Evolutionary conservation across 2,888 invertebrate genomes (phyloP).

Genomic region (Rotaria socialis): DNA sequence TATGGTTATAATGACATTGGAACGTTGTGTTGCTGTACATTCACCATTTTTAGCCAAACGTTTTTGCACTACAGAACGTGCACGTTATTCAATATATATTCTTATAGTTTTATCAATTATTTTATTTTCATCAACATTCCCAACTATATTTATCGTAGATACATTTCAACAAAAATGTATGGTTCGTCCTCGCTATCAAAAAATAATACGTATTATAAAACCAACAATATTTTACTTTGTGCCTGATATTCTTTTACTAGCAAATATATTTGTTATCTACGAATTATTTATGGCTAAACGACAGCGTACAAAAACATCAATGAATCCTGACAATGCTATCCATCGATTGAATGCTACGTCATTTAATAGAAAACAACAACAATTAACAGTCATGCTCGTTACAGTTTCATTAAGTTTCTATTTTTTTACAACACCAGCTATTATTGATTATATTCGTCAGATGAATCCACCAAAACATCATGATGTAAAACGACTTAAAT

Average conservation of each 20-base stretch:
- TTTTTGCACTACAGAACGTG: constrained; percentile 27
- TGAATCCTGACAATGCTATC: constrained; percentile 9
- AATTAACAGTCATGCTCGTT: constrained; percentile 23
- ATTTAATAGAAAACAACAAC: constrained; percentile 26
- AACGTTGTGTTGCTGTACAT: constrained; percentile 31
- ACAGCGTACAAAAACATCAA: neutral
- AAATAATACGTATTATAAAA: neutral
- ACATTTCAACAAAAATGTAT: neutral
- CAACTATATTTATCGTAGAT: neutral
- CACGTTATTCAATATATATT: neutral
- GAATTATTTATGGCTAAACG: constrained; percentile 23
- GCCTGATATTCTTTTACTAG: neutral
- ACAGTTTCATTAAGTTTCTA: constrained; percentile 30
- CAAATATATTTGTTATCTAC: constrained; percentile 10
- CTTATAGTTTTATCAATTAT: constrained; percentile 2
- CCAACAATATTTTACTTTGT: constrained; percentile 35
- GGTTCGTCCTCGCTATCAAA: neutral
- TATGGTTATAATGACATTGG: constrained; percentile 24
- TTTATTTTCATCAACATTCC: constrained; percentile 31
- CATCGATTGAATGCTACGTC: neutral
- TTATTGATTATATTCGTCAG: constrained; percentile 20
- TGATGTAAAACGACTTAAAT: neutral
- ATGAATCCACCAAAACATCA: neutral
- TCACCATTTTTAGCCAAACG: constrained; percentile 30
- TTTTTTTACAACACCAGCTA: constrained; percentile 32